Conservation (phyloP, 2,797 vertebrate species). For the Pyrocephalus nanus region DNA sequence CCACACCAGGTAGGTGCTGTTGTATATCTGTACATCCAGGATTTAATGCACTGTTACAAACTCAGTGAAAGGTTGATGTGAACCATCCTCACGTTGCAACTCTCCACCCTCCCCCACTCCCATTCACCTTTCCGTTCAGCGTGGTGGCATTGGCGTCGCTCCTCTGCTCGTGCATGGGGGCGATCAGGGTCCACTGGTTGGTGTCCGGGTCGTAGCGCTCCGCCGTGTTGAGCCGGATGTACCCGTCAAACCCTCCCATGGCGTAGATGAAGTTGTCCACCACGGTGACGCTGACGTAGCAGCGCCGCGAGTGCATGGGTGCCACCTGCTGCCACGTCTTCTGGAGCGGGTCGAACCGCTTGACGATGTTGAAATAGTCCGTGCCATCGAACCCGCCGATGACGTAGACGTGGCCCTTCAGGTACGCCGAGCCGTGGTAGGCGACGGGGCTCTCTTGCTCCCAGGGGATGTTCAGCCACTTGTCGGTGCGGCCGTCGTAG, state of each 20-base stretch:
- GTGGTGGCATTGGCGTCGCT: constrained; percentile 80
- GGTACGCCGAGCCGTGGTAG: constrained; percentile 79
- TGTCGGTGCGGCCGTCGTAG: constrained; percentile 74
- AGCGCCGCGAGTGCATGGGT: constrained; percentile 81
- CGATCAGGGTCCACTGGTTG: constrained; percentile 85
- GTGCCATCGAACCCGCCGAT: constrained; percentile 80
- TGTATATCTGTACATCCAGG: neutral
- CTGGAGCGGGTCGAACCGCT: constrained; percentile 76
- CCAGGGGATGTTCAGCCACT: constrained; percentile 77
- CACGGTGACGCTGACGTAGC: constrained; percentile 82
- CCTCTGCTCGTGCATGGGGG: constrained; percentile 80
- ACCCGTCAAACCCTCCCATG: constrained; percentile 84
- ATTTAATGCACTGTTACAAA: neutral
- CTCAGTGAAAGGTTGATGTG: neutral
- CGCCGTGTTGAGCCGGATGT: constrained; percentile 74
- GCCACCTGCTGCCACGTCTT: constrained; percentile 81
- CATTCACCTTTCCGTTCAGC: constrained; percentile 74
- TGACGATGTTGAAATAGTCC: constrained; percentile 80
- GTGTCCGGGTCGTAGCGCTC: constrained; percentile 81
- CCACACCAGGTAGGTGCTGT: neutral
- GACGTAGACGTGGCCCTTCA: constrained; percentile 78
- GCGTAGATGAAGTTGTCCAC: constrained; percentile 82
- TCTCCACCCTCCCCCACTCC: fast-evolving
- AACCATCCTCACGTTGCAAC: neutral
- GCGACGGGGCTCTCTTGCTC: constrained; percentile 75